Evolutionary conservation across 92 coral and sea anemone genomes (phyloP), one percentile per base, ranked within the genome.

Genomic region (Blastomussa wellsi): DNA sequence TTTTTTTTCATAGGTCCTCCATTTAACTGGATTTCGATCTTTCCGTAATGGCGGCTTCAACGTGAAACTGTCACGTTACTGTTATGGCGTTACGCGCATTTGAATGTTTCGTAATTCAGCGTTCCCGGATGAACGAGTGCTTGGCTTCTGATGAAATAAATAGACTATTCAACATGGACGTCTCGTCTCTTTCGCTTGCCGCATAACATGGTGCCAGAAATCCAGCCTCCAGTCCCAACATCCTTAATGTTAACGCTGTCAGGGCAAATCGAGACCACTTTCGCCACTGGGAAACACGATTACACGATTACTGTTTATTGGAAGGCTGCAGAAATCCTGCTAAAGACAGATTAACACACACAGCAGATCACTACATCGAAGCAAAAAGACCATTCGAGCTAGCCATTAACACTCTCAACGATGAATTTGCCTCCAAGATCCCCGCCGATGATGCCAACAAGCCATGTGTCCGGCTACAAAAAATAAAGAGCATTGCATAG

Each of bases 391-490:
- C 82, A 72, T 82, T 53, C 42, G 82, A 87, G 51, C 71, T 82
- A 53, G 79, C 83, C 32, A 83, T 87, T 35, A 82, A 88, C 88
- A 83, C 88, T 41, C 68, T 88, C 35, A 75, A 77, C 88, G 53
- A 82, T 53, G 83, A 76, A 19, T 64, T 87, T 60, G 79, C n/a
- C 88, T 38, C 65, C 44, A 74, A 82, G 55, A 82, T 82, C n/a
- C 67, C 87, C 65, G 55, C 78, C 39, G 86, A 49, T 44, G 60
- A 79, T 33, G 47, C 51, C 44, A 75, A 57, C 53, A 49, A 49
- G 53, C 53, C 53, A 49, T 49, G 53, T n/a, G n/a, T n/a, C n/a
- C n/a, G n/a, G n/a, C n/a, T n/a, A n/a, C n/a, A n/a, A n/a, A n/a
- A n/a, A n/a, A n/a, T n/a, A n/a, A n/a, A n/a, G n/a, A n/a, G n/a